These are phyloP conservation scores for Acrocephalus arundinaceus DNA, from an alignment of 2,113 vertebrate species.

Conservation along the genomic window DNA sequence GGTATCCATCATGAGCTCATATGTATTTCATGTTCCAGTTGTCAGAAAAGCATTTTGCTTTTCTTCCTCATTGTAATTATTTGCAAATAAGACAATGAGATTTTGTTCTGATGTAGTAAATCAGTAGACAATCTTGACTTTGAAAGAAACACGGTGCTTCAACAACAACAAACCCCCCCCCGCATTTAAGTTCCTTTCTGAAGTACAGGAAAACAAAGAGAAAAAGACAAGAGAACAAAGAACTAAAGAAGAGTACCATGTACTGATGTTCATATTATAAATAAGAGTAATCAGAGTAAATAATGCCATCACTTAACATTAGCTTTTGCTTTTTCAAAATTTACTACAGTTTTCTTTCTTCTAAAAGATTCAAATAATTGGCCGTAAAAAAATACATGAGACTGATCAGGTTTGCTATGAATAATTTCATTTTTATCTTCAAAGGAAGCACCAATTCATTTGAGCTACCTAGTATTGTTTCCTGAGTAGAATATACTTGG, in stretches of 20 bases:
- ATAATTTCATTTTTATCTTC: slow-evolving; percentile 15
- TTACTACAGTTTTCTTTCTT: background rate
- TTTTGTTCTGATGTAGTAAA: background rate
- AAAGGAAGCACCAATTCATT: background rate
- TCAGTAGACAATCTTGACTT: background rate
- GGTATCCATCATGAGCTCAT: slow-evolving; percentile 9
- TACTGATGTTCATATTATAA: background rate
- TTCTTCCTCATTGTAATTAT: background rate
- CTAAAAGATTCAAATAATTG: background rate
- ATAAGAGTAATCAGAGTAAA: slow-evolving; percentile 10
- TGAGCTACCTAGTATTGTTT: background rate
- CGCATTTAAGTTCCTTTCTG: background rate
- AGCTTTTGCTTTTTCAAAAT: background rate
- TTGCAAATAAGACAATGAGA: background rate
- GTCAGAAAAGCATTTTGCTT: background rate
- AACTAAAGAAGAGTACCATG: background rate
- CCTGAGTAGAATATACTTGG: background rate
- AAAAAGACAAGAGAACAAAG: background rate
- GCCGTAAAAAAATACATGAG: background rate
- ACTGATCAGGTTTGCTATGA: background rate
- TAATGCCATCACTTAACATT: background rate
- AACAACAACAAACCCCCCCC: background rate
- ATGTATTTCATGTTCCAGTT: background rate
- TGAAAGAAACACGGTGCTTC: background rate
- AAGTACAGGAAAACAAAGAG: background rate